Conservation (phyloP, 2,888 invertebrate species). For the Uloborus plumipes region DNA sequence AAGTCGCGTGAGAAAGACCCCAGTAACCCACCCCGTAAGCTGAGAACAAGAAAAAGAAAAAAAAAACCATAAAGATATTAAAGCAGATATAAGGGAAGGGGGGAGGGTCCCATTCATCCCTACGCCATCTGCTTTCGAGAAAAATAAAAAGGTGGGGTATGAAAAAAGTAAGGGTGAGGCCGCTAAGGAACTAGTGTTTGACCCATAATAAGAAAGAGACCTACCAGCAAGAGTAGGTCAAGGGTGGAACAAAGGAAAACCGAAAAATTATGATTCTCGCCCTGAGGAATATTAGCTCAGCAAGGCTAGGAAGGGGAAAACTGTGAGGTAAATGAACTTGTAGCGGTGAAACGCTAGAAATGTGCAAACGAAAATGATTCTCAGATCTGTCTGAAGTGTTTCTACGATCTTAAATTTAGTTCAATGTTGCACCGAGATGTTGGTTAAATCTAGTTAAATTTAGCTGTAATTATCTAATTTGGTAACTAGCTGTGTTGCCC, state of each 20-base stretch:
- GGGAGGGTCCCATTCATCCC: slow-evolving; percentile 9
- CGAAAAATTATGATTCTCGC: not conserved
- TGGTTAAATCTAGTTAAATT: no score
- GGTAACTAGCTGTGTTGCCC: no score
- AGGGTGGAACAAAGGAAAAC: slow-evolving; percentile 51
- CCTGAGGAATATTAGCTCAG: not conserved
- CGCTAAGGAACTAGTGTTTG: slow-evolving; percentile 2
- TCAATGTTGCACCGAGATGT: no score
- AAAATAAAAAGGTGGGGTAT: not conserved
- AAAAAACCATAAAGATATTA: not conserved
- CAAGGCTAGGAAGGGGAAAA: not conserved
- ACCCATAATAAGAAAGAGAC: slow-evolving; percentile 11
- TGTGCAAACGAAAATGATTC: no score
- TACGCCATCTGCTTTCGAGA: slow-evolving; percentile 10
- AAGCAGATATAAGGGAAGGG: not conserved
- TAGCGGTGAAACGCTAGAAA: no score
- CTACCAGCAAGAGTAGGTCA: slow-evolving; percentile 45
- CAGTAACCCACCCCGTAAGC: slow-evolving; percentile 21
- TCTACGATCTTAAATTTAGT: no score
- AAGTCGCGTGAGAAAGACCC: slow-evolving; percentile 18
- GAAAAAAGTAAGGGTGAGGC: slow-evolving; percentile 5
- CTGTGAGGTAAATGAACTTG: not conserved
- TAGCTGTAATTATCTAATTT: no score
- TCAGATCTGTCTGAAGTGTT: no score
- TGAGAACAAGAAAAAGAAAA: slow-evolving; percentile 12